Base-by-base conservation (phyloP, 2,797 vertebrate genomes). In the Cuniculus paca region DNA sequence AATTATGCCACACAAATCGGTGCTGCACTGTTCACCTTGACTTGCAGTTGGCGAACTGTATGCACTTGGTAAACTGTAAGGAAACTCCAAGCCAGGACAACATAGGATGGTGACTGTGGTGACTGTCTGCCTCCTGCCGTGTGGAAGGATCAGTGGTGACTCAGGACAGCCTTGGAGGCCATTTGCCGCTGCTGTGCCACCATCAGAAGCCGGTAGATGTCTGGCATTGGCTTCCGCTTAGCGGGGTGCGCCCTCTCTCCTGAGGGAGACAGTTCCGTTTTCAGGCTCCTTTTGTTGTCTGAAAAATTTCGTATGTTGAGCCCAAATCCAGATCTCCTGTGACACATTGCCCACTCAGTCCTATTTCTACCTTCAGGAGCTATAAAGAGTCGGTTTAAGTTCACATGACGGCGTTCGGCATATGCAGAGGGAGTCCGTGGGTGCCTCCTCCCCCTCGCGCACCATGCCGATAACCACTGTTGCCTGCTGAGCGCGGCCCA, bases 261-360 rank as follows among this genome's bases (percentile, higher is more conserved):
- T 8, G 58, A 92, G 91, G 60, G 61, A 90, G 39, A 26, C 65
- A 85, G 39, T 88, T 58, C 36, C 48, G 63, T 96, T 90, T 92
- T 78, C 39, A 90, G 74, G 74, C 13, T 92, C 65, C 78, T 90
- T 94, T 95, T 72, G 26, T 84, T 88, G 52, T 92, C 79, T 94
- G 85, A 82, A 96, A 95, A 94, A 70, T 63, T 58, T 85, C 13
- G 63, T 85, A 60, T 56, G 22, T 77, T 88, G 86, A 96, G 48
- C 39, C 82, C 60, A 92, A 91, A 90, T 92, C 20, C 54, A 90
- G 58, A 56, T 93, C 36, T 85, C 90, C 91, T 75, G n/a, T 87
- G 52, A 88, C 80, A 56, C 65, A 74, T 90, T 97, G 88, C 79
- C 50, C 96, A 81, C 65, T 87, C 85, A 91, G 68, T 88, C 16